Conservation (phyloP, 2,113 vertebrate species). For the Heterotis niloticus region DNA sequence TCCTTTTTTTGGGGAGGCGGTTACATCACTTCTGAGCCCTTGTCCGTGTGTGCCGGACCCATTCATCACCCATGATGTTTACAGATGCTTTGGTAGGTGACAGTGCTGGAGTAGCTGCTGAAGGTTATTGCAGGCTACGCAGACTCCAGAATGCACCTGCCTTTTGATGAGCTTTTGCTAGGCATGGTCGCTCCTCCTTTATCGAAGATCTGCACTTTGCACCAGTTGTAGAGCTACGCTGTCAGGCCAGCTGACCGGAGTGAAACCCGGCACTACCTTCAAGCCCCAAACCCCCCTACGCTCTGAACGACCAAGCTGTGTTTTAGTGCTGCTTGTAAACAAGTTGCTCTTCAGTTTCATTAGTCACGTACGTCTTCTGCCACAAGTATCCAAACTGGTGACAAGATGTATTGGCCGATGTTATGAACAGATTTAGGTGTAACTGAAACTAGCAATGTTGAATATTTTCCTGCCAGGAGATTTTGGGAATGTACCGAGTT, state of each 20-base stretch:
- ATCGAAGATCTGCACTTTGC: slow-evolving; percentile 42
- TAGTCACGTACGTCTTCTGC: slow-evolving; percentile 45
- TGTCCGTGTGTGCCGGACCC: slow-evolving; percentile 26
- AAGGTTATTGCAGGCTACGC: slow-evolving; percentile 52
- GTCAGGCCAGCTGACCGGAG: slow-evolving; percentile 50
- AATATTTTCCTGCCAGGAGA: too few relatives aligned
- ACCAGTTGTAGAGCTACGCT: slow-evolving; percentile 46
- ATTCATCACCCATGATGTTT: slow-evolving; percentile 56
- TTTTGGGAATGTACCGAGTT: too few relatives aligned
- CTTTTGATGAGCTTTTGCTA: slow-evolving; percentile 38
- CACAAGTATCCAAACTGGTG: slow-evolving; percentile 45
- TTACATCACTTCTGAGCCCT: slow-evolving; percentile 43
- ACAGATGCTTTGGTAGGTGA: slow-evolving; percentile 20
- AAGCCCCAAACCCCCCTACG: slow-evolving; percentile 7
- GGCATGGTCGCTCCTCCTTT: slow-evolving; percentile 38
- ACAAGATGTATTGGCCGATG: slow-evolving; percentile 51
- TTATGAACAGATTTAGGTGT: slow-evolving; percentile 40
- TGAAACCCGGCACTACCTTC: slow-evolving; percentile 29
- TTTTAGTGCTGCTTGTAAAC: slow-evolving; percentile 46
- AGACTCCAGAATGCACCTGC: slow-evolving; percentile 51
- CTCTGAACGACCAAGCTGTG: slow-evolving; percentile 37
- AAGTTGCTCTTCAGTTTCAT: slow-evolving; percentile 45
- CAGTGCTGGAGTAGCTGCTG: slow-evolving; percentile 37
- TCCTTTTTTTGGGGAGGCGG: slow-evolving; percentile 35
- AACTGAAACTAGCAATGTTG: neutral